Evolutionary conservation across 1,140 invertebrate genomes (phyloP), one percentile per base, ranked within the genome.

Genomic region (Drosophila saltans): DNA sequence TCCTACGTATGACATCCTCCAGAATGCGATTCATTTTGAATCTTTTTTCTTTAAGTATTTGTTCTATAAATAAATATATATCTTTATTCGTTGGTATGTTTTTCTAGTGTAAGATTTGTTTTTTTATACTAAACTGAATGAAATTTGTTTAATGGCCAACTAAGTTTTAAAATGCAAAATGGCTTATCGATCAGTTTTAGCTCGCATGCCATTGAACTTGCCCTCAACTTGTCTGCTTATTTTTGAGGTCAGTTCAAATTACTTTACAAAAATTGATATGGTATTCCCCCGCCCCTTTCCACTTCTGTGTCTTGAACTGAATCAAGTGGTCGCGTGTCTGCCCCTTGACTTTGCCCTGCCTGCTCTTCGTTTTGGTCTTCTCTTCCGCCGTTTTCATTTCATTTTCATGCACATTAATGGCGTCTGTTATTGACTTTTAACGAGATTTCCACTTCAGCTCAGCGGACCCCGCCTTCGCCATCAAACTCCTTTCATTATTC

Each of bases 361-460:
- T 7, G 16, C 45, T 6, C 36, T 48, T 21, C 39, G 52, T 33
- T 39, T n/a, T 36, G 6, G 4, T 7, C 16, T 33, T 6, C 64
- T 66, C 57, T 39, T 60, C 71, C 66, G 56, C 69, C 76, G 30
- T 84, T 80, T 79, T 88, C 85, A 84, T 89, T 88, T 89, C 82
- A 89, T 80, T 88, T 89, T 88, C 80, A 84, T 89, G 84, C 80
- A 73, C 83, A 73, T 88, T 89, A 84, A 88, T 88, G 84, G 85
- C 77, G 84, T 88, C 84, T 89, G 84, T 89, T 88, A 90, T 88
- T 89, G 84, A 82, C 84, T 88, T 88, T 89, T 89, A 89, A 89
- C 81, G 72, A 89, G 85, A 89, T 89, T 89, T 89, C 81, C 81
- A 81, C 84, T 84, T 73, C 73, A 75, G 33, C 56, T 48, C 45